Evolutionary conservation across 2,888 invertebrate genomes (phyloP), one percentile per base, ranked within the genome.

Genomic region (Marasmarcha lunaedactyla): DNA sequence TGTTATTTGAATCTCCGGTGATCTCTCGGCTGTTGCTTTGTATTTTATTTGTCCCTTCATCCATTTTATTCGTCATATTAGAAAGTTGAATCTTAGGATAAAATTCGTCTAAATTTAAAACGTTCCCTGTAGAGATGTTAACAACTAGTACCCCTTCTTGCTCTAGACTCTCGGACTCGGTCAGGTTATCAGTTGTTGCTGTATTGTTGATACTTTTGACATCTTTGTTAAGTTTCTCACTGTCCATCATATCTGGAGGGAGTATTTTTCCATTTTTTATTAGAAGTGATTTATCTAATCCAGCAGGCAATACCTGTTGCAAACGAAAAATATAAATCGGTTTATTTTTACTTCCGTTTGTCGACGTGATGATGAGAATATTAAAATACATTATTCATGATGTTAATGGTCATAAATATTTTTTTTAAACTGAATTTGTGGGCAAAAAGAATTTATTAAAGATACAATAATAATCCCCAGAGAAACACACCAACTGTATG

Each of bases 1-100:
- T 69, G 35, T 77, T 78, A 35, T 78, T 83, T 13, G 66, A 65
- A 53, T 84, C 84, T 6, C 84, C 85, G 27, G 77, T 84, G 27
- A 85, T 85, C 57, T 85, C 85, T 46, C 85, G 57, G 45, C 83
- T 85, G 39, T 85, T 85, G 46, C 85, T 85, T 51, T 85, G 85
- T 35, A 85, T 84, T 57, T 85, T 85, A 42, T 84, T 83, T 4
- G 77, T 76, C 1, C 76, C 71, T 51, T 85, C 85, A 45, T 85
- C 83, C 51, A 69, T 69, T 66, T 73, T 79, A 37, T 65, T 72
- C 3, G 72, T 66, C 44, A 64, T 50, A 53, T 84, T 73, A 36
- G 74, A 53, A 46, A 78, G 54, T 55, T 72, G 71, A 36, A 83
- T 70, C 42, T 65, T 66, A 30, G 76, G 71, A 45, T 74, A 79